Evolutionary conservation across 2,888 invertebrate genomes (phyloP), one percentile per base, ranked within the genome.

Genomic region (Entomobrya multifasciata): DNA sequence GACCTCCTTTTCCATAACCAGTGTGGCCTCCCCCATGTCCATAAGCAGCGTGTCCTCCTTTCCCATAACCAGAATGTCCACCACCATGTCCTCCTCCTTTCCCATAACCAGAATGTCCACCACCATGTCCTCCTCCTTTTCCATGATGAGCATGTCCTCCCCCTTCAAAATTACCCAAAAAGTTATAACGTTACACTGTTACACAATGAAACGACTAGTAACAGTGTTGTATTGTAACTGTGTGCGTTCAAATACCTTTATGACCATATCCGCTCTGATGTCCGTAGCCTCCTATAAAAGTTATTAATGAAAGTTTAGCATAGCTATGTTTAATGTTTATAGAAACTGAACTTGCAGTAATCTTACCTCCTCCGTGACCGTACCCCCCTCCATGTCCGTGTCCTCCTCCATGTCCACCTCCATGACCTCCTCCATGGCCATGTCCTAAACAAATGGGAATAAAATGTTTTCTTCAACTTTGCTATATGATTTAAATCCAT

Each of bases 351-450:
- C n/a, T n/a, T n/a, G n/a, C n/a, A n/a, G n/a, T n/a, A n/a, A n/a
- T n/a, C n/a, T n/a, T n/a, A n/a, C n/a, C n/a, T n/a, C n/a, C 15
- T 49, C 3, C 15, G 13, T 8, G 22, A 6, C 36, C 60, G 22
- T 80, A 30, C 25, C 70, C 72, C 0, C 86, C n/a, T n/a, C n/a
- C 84, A 41, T 27, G 47, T 2, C 55, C 41, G 44, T 86, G 72
- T n/a, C 85, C 85, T 20, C 65, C 15, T 5, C 74, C 60, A 44
- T 49, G 49, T 8, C 17, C 60, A 44, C 72, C 72, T 8, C 17
- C 17, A 22, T 70, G 70, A 4, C 47, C 44, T 1, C 47, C 22
- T 22, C 55, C 60, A 60, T 36, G 49, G 20, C 44, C 57, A 8
- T 36, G 8, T 36, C 36, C 36, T 36, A n/a, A n/a, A n/a, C n/a